Evolutionary conservation across 1,140 invertebrate species (phyloP), one percentile per base, ranked within the genome.

Genomic region (Drosophila pandora): DNA sequence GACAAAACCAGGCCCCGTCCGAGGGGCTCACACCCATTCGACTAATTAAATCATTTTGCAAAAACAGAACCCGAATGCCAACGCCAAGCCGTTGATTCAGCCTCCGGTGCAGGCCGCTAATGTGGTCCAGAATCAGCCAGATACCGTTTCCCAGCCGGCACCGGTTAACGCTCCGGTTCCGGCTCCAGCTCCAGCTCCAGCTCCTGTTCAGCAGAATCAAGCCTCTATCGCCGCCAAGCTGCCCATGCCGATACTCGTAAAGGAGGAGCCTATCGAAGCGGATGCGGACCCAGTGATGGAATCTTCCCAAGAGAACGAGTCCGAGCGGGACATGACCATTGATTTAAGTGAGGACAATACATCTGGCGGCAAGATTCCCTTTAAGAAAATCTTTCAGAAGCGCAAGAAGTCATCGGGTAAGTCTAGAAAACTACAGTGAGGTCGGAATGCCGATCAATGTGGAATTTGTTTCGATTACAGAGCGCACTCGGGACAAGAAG

Each of bases 401-500:
- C 83, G 90, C 49, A 91, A 91, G 76, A 91, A 91, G 84, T 88
- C 90, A 21, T 91, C 90, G 13, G 90, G 90, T 91, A 73, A 34
- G 70, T n/a, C 3, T 10, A 37, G 12, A 8, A 10, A 28, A 28
- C 5, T 32, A 10, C 2, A 32, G 32, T 8, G 2, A 9, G 32
- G 9, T 32, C 32, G 32, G 32, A 32, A 8, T 32, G 8, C 32
- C 32, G 32, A 32, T 32, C 3, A 32, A 2, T 32, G 9, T 32
- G 8, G 2, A 32, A 32, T 37, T 12, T 10, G 9, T 43, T 53
- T 28, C 1, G 6, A 30, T 39, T 49, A 0, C 17, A 91, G 90
- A 91, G 45, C 76, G 88, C 25, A 78, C 90, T 8, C 92, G 90
- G 30, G 93, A 94, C 73, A 94, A 94, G 55, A 94, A 94, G 7